A percentile compares a stretch with the other conserved stretches of the same genome.
Evolutionary conservation across 2,797 vertebrate species (phyloP).

Genomic region (Premnoplex brunnescens): DNA sequence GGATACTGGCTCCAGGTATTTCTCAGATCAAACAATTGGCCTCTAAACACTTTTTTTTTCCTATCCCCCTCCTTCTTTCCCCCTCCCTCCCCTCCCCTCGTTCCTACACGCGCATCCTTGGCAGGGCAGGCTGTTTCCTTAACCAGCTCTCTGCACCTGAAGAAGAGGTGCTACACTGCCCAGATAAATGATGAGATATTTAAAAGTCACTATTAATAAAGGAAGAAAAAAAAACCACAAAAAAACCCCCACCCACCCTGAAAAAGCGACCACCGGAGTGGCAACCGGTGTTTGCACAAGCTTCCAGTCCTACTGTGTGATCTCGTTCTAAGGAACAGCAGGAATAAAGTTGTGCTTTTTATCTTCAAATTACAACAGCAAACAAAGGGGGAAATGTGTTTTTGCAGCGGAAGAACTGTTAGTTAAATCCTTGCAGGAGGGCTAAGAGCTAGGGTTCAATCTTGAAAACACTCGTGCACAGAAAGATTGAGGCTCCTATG

Average conservation of each 20-base stretch:
- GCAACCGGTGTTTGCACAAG: constrained; percentile 52
- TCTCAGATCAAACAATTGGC: constrained; percentile 49
- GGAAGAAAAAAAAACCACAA: no score
- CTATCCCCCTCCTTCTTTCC: accelerated
- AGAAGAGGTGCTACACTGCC: not conserved
- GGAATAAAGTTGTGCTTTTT: not conserved
- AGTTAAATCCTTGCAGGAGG: not conserved
- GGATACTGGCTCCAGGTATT: constrained; percentile 50
- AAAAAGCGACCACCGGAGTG: not conserved
- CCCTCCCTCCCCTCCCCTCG: not conserved
- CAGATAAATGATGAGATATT: constrained; percentile 28
- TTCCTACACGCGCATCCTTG: constrained; percentile 18
- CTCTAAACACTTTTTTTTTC: not conserved
- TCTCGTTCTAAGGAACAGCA: not conserved
- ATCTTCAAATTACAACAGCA: not conserved
- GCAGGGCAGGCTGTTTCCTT: constrained; percentile 51
- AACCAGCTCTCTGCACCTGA: constrained; percentile 24
- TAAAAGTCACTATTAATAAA: not conserved
- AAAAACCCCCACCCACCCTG: not conserved
- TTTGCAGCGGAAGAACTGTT: not conserved
- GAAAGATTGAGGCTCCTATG: accelerated
- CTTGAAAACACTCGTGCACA: not conserved
- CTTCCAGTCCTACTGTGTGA: not conserved
- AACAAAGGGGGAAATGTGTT: not conserved
- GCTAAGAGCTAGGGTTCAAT: not conserved